Base-by-base conservation (phyloP, 1,140 invertebrate genomes). In the Mercenaria mercenaria region DNA sequence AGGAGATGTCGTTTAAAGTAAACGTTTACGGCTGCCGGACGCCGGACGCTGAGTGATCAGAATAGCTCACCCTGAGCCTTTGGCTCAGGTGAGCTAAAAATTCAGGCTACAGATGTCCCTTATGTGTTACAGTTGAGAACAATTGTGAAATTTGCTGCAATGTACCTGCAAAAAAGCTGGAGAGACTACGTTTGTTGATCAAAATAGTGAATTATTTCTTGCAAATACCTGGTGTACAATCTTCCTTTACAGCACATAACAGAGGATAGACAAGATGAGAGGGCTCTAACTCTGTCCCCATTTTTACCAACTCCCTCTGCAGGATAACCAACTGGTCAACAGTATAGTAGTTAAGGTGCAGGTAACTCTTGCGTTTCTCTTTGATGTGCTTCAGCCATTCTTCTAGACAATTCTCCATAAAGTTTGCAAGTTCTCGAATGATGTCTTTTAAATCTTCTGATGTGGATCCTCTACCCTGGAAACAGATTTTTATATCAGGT, bases 241-340 rank as follows among this genome's bases (percentile, higher is more conserved):
- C 87, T 13, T 74, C 26, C 59, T 93, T 93, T 4, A 94, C 85
- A 61, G 82, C 52, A 23, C 89, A 92, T 56, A 95, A 89, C 67
- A 95, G 69, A 1, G 92, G 90, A 80, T 91, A 94, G 4, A 94
- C 90, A 6, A 81, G 52, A n/a, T 91, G 64, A 8, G 82, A 79
- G 0, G 91, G 56, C 23, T 91, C 82, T 32, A 50, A 23, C 10
- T 84, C 88, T 15, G 81, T 81, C 8, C 90, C 90, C 3, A 92
- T 34, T 77, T 92, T 92, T 15, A 93, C 92, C 34, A 95, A 69
- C 41, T 95, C 92, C 84, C 90, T 79, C 72, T 94, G 92, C 8
- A 95, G 91, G 37, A 95, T 92, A 0, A 95, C 94, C 76, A 95
- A 84, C 84, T 95, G 94, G 34, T 93, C 92, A 59, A 93, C 93